Evolutionary conservation across 2,797 vertebrate genomes (phyloP), one percentile per base, ranked within the genome.

Genomic region (Eospalax fontanierii): DNA sequence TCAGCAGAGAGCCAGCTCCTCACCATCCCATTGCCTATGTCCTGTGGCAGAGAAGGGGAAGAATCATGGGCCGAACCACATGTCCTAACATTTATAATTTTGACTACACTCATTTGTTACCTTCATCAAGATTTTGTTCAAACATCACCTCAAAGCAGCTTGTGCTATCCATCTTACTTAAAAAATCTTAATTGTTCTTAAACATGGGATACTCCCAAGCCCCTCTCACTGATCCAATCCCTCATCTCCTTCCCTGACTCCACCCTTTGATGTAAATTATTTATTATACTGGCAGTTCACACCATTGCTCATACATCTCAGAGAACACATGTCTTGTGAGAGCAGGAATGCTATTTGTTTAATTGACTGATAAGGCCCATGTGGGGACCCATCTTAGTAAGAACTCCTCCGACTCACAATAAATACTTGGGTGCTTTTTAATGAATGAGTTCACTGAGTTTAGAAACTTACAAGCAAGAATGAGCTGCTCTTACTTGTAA

Each of bases 1-100:
- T 40, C 26, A 26, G 30, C 18, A n/a, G 33, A 65, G 63, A 63
- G 21, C 33, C 61, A 15, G 18, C 46, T 28, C 5, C 35, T 43
- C 46, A 28, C 15, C 4, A 76, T 26, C 65, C 71, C 71, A 75
- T 43, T n/a, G 38, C 71, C 35, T 21, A 4, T 33, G 30, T 87
- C 70, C n/a, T 10, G 30, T 43, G 11, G 6, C 33, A 22, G 12
- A 24, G 16, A 28, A 3, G 0, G 38, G 74, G 22, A 68, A 19
- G n/a, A 54, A 73, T 40, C 35, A 2, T 8, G 21, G 10, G 40
- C 35, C 66, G 5, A 19, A 40, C 61, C 71, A 61, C 38, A 11
- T 43, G 38, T 87, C 63, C 71, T 75, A 43, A 61, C 75, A 87
- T 87, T 61, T 75, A 43, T 63, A 75, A 75, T 84, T 83, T n/a